Base-by-base conservation (phyloP, 2,888 invertebrate species). In the Synergus gifuensis region DNA sequence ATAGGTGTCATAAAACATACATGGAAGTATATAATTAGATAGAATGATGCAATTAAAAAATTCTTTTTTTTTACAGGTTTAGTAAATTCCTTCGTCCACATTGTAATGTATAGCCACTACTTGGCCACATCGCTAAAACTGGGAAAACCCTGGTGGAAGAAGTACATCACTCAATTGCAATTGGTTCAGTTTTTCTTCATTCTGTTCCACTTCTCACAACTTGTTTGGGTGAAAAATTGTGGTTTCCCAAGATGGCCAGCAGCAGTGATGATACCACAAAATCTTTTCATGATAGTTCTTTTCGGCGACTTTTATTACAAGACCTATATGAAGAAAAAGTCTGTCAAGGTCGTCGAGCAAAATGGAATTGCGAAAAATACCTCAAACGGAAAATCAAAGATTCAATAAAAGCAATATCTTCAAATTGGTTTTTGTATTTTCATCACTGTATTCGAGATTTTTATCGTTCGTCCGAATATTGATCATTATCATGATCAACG, bases 51-150 rank as follows among this genome's bases (percentile, higher is more conserved):
- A 7, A 49, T 1, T 18, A 18, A 58, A 18, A 60, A 22, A 11
- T 28, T 5, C 22, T 7, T 44, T 36, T 16, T 36, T 11, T 40
- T 78, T 58, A 94, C 81, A 92, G 96, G 96, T 0, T 89, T 95
- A 0, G 89, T 96, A 36, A 98, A 98, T 89, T 93, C 94, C 0
- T 94, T 96, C 81, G 96, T 98, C 0, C 98, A 98, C 88, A 90
- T 94, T 0, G 90, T 97, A 42, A 98, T 98, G 97, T 98, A 98
- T 89, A 93, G 93, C 0, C 96, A 98, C 90, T 98, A 98, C 90
- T 94, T 97, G 14, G 88, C 96, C 82, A 94, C 96, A 0, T 94
- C 94, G 4, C 83, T 94, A 78, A 94, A 94, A 14, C 93, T 94
- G 1, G 88, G 92, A 16, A 93, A 93, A 87, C 90, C 96, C 0